Conservation (phyloP, 1,140 invertebrate genomes). For the Atta texana region DNA sequence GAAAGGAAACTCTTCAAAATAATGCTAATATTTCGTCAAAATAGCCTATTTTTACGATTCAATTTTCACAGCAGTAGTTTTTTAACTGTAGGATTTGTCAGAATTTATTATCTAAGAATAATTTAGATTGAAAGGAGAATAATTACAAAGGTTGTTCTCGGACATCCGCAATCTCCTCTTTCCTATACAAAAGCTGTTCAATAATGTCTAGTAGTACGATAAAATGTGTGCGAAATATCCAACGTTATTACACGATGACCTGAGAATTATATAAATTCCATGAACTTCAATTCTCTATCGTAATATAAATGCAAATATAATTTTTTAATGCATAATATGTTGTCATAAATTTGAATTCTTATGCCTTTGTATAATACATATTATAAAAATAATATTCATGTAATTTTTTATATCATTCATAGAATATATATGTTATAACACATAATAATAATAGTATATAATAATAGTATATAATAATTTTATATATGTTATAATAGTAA, state of each 20-base stretch:
- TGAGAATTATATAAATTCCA: not conserved
- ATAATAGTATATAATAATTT: not conserved
- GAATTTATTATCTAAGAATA: constrained; percentile 29
- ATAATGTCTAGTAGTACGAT: not conserved
- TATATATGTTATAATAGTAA: not conserved
- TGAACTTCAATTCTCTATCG: not conserved
- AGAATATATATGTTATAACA: not conserved
- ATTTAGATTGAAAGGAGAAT: not conserved
- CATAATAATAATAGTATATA: not conserved
- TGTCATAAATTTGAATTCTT: constrained; percentile 14
- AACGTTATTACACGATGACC: not conserved
- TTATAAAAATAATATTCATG: not conserved
- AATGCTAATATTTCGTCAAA: not conserved
- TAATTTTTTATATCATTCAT: not conserved
- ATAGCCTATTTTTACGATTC: constrained; percentile 6
- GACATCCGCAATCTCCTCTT: constrained; percentile 7
- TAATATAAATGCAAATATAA: constrained; percentile 15
- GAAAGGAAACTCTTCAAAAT: not conserved
- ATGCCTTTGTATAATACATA: not conserved
- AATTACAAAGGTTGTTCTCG: constrained; percentile 24
- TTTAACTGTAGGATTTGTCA: not conserved
- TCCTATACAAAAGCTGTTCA: constrained; percentile 7
- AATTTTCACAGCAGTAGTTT: constrained; percentile 5
- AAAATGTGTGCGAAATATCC: not conserved
- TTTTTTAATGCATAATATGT: constrained; percentile 14